A percentile compares a stretch with the other conserved stretches of the same genome.
phyloP scores from a whole-genome alignment of 2,113 vertebrate species.

The Orientallactaga bullata region DNA sequence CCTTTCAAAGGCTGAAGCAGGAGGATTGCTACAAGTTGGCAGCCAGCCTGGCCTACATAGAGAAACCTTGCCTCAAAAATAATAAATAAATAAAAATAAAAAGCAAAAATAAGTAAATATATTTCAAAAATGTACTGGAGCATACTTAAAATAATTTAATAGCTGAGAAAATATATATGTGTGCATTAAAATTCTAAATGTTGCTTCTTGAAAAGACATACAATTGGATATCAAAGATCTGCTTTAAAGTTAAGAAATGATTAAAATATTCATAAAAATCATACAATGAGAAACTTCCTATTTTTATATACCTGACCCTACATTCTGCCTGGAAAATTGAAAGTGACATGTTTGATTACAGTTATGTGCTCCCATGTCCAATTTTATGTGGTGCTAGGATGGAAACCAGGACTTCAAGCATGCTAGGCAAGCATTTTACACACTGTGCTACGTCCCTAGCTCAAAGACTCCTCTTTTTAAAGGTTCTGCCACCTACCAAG shows the following conservation, averaged over 20 bases:
- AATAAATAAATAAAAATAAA: background rate
- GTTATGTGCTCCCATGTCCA: too few species aligned
- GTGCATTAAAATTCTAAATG: background rate
- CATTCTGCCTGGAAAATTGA: conserved; percentile 30
- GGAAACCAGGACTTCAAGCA: background rate
- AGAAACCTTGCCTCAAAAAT: background rate
- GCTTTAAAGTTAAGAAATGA: conserved; percentile 55
- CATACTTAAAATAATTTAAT: conserved; percentile 15
- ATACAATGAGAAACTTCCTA: background rate
- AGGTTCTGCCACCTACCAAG: background rate
- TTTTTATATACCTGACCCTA: conserved; percentile 19
- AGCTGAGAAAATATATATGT: background rate
- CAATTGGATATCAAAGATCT: background rate
- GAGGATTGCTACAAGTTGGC: too few species aligned
- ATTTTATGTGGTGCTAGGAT: background rate
- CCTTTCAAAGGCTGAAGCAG: too few species aligned
- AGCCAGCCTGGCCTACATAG: too few species aligned
- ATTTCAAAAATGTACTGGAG: conserved; percentile 18
- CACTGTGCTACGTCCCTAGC: too few species aligned
- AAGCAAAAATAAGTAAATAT: background rate
- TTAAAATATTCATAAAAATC: conserved; percentile 42
- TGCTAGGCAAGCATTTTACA: background rate
- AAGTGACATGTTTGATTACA: background rate
- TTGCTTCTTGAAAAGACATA: background rate
- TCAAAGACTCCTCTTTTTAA: too few species aligned